phyloP scores from a whole-genome alignment of 2,797 vertebrate genomes.

The Todus mexicanus region DNA sequence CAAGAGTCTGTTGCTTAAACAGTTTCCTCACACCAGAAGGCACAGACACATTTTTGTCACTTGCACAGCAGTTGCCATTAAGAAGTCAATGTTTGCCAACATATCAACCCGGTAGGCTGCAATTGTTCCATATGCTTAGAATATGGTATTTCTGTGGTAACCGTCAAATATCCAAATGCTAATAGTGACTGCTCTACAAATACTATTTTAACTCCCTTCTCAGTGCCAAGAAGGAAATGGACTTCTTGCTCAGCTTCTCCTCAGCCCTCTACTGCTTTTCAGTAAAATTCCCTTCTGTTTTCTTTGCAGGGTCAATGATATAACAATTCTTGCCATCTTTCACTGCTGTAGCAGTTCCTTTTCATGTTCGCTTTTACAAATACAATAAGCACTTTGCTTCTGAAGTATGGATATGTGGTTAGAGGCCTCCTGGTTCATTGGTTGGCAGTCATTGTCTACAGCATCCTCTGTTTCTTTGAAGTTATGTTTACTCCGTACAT shows the following conservation, averaged over 20 bases:
- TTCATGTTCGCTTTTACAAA: neutral
- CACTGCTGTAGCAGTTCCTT: neutral
- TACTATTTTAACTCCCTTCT: neutral
- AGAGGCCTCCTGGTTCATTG: neutral
- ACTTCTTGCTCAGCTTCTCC: neutral
- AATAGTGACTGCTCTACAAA: slow-evolving; percentile 10
- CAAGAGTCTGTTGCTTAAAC: slow-evolving; percentile 41
- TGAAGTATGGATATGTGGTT: neutral
- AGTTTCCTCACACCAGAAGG: slow-evolving; percentile 54
- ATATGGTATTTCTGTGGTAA: slow-evolving; percentile 51
- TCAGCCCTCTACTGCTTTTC: neutral
- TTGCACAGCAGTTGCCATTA: slow-evolving; percentile 59
- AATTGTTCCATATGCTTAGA: slow-evolving; percentile 57
- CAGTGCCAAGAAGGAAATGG: slow-evolving; percentile 7
- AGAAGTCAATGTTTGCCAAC: slow-evolving; percentile 58
- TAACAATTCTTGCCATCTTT: neutral
- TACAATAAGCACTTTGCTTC: neutral
- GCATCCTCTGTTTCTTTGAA: neutral
- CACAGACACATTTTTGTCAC: slow-evolving; percentile 57
- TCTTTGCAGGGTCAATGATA: neutral
- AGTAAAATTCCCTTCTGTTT: neutral
- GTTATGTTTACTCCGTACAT: neutral
- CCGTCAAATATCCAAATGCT: slow-evolving; percentile 14
- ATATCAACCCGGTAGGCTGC: slow-evolving; percentile 50
- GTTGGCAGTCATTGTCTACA: neutral